Conservation (phyloP, 2,888 invertebrate species). For the Nephrotoma appendiculata region DNA sequence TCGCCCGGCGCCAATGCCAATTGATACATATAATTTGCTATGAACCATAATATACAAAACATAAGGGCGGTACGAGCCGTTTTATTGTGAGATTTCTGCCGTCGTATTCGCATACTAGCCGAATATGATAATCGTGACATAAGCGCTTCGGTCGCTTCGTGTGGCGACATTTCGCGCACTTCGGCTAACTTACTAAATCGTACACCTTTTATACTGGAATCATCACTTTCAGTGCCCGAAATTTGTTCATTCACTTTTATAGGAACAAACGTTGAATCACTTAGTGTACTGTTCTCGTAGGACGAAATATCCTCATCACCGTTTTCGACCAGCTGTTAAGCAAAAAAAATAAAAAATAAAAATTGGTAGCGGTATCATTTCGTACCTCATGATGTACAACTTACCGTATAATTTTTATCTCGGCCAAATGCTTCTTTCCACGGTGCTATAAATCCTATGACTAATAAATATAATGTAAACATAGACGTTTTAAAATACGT, state of each 20-base stretch:
- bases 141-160: constrained; percentile 83
- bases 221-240: constrained; percentile 72
- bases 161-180: constrained; percentile 74
- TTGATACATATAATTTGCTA: constrained; percentile 86
- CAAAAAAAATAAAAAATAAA: neutral
- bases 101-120: constrained; percentile 69
- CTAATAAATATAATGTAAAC: constrained; percentile 81
- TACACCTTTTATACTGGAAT: constrained; percentile 71
- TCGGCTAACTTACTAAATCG: constrained; percentile 84
- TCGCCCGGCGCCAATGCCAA: constrained; percentile 71
- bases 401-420: constrained; percentile 57
- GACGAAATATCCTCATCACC: neutral
- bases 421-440: constrained; percentile 77
- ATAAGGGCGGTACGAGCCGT: constrained; percentile 72
- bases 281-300: constrained; percentile 34
- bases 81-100: constrained; percentile 41
- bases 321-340: neutral
- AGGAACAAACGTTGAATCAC: constrained; percentile 85
- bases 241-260: constrained; percentile 47
- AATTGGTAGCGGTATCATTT: neutral
- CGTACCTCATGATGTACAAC: constrained; percentile 17
- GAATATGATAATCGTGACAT: constrained; percentile 89
- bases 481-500: constrained; percentile 91
- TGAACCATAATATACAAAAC: constrained; percentile 88
- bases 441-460: constrained; percentile 77